Evolutionary conservation across 2,888 invertebrate genomes (phyloP), one percentile per base, ranked within the genome.

Genomic region (Cerastis rubricosa): DNA sequence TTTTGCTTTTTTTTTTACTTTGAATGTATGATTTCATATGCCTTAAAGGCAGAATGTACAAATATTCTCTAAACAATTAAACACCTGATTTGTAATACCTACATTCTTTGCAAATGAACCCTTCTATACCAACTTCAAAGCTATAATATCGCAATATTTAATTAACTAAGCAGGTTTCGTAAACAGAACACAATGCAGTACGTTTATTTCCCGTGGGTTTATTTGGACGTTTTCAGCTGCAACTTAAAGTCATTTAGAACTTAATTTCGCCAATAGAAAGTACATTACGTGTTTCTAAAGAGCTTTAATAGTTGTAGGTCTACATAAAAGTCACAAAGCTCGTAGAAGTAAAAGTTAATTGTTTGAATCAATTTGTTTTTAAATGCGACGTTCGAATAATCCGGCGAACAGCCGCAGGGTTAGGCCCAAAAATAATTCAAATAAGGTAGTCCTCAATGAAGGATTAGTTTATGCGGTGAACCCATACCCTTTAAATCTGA

Each of bases 401-500:
- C 87, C 84, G 72, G 81, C 75, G 86, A 86, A 81, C 83, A 86
- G 82, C 83, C 88, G 85, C 89, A 88, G 87, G 89, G 88, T 81
- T 86, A 83, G 86, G 84, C 85, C 89, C 89, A 88, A 91, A 93
- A 92, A 93, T 92, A 93, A 94, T 94, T 93, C 90, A 92, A 93
- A 93, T 92, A 89, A 90, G 89, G 88, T 89, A 89, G 90, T 90
- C 89, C 90, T 91, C 91, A 90, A 92, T 92, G 92, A 94, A 91
- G 93, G 94, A 94, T 95, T 94, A 94, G 94, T 94, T 93, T 92
- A 93, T 93, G 94, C 92, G 94, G 94, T 90, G 92, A 91, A 89
- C 92, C 92, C 92, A 90, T 91, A 93, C 93, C 95, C 94, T 93
- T 94, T 94, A 94, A 96, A 95, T 94, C 94, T 94, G 95, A 90